Base-by-base conservation (phyloP, 2,797 vertebrate species). In the Balearica regulorum region DNA sequence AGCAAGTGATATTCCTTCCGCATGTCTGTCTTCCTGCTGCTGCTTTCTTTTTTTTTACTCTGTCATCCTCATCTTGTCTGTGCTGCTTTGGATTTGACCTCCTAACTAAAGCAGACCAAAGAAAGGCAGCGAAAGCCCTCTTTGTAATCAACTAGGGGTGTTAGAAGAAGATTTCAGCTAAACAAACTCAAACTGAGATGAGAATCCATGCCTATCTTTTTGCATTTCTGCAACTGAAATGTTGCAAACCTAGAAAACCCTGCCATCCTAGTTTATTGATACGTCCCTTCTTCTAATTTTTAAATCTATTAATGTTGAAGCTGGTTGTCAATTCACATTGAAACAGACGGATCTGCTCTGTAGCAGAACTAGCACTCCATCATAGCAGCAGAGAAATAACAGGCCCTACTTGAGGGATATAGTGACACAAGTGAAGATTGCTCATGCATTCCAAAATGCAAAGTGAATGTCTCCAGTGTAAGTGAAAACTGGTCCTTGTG, bases 361-460 rank as follows among this genome's bases (percentile, higher is more conserved):
- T 13, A 65, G 46, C 35, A 71, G 53, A 84, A 48, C 15, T 19
- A 44, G 33, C 46, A 69, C 18, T 26, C 33, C 31, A 19, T 18
- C 53, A 12, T 1, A 18, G 11, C 1, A 2, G 39, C 58, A 64
- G 28, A 78, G 53, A 43, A 86, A 19, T 28, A 49, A 18, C 35
- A 75, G 17, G 17, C 29, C 46, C 29, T 33, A 1, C 48, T 54
- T 31, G 29, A 44, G 76, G 35, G 44, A 35, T 21, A 58, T 2
- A 26, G 51, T 10, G 68, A 70, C 48, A 55, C 0, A 0, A 60
- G 22, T 17, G 19, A 62, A 73, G 41, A 43, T 0, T 0, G 88
- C 20, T 89, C 35, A 7, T 4, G 15, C 54, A 24, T 7, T 71
- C 49, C 71, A 62, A 81, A 89, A 66, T 5, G 14, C 69, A n/a